Evolutionary conservation across 2,888 invertebrate species (phyloP), one percentile per base, ranked within the genome.

Genomic region (Papilio elwesi): DNA sequence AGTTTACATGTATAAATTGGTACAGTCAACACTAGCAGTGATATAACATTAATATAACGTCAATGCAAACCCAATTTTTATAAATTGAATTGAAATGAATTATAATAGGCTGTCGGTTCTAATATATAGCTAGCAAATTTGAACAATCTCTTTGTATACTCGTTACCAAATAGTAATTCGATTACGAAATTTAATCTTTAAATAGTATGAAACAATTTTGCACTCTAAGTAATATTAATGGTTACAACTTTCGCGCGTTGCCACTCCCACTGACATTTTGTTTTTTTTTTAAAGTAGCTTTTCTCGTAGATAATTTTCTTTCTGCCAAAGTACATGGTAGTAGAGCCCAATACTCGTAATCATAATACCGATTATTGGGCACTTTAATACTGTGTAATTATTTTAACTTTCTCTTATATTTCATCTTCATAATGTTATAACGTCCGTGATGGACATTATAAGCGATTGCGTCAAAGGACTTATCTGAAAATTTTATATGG

Each of bases 101-200:
- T 59, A 62, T 6, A 62, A 76, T 77, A 26, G 1, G 26, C 26
- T 26, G 77, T 82, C 80, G 79, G 80, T 77, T 76, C 78, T 78
- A 81, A 79, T 83, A 83, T 84, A 83, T 86, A 86, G 85, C 82
- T 87, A 89, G 83, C 77, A 80, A 82, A 82, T 81, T 74, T 65
- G 38, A 68, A 76, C 70, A 74, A 73, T 74, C 65, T 74, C 70
- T 48, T 63, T 72, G 76, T 74, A 74, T 74, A 73, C 76, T 81
- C 76, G 77, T 83, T 84, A 87, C 86, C 85, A 87, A 85, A 87
- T 84, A 85, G 73, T 75, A 78, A 79, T 78, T 78, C 78, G 78
- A 16, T 36, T 49, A 52, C 49, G 51, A 65, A 66, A 48, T 71
- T 70, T 49, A 59, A 65, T 65, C 76, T 83, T 85, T 85, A 82